Conservation (phyloP, 2,797 vertebrate genomes). For the Centropyge bicolor region DNA sequence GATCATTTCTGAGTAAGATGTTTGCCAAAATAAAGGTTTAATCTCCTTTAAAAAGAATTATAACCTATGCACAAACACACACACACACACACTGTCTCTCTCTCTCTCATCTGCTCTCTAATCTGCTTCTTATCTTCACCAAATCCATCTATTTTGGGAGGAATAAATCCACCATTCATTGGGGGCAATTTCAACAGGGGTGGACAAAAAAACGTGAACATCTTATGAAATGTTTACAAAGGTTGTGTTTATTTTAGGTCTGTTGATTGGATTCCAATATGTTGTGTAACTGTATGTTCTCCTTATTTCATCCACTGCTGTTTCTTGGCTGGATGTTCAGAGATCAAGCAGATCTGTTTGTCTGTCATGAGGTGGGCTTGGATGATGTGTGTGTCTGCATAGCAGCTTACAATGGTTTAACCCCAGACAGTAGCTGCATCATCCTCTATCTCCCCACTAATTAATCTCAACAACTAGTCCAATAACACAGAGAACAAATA, state of each 20-base stretch:
- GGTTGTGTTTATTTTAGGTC: slow-evolving; percentile 18
- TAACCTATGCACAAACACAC: slow-evolving; percentile 42
- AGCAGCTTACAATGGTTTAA: slow-evolving; percentile 36
- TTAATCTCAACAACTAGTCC: background rate
- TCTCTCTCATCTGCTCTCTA: slow-evolving; percentile 27
- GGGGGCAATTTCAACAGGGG: slow-evolving; percentile 51
- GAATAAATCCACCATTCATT: slow-evolving; percentile 63
- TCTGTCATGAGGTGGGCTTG: slow-evolving; percentile 31
- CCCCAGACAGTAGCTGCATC: slow-evolving; percentile 2
- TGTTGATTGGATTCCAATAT: slow-evolving; percentile 13
- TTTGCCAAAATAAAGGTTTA: slow-evolving; percentile 79
- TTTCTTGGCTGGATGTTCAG: slow-evolving; percentile 46
- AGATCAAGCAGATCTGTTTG: slow-evolving; percentile 51
- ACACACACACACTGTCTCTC: slow-evolving; percentile 14
- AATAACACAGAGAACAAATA: slow-evolving; percentile 3
- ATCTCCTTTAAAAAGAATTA: slow-evolving; percentile 74
- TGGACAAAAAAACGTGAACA: slow-evolving; percentile 31
- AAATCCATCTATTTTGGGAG: slow-evolving; percentile 73
- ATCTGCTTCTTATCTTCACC: slow-evolving; percentile 66
- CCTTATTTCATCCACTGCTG: background rate
- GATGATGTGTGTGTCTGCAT: slow-evolving; percentile 37
- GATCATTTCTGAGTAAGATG: slow-evolving; percentile 71
- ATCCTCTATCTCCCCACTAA: slow-evolving; percentile 26
- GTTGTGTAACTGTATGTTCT: background rate
- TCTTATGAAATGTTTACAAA: slow-evolving; percentile 14